Evolutionary conservation across 2,888 invertebrate species (phyloP), one percentile per base, ranked within the genome.

Genomic region (Chelonus formosanus): DNA sequence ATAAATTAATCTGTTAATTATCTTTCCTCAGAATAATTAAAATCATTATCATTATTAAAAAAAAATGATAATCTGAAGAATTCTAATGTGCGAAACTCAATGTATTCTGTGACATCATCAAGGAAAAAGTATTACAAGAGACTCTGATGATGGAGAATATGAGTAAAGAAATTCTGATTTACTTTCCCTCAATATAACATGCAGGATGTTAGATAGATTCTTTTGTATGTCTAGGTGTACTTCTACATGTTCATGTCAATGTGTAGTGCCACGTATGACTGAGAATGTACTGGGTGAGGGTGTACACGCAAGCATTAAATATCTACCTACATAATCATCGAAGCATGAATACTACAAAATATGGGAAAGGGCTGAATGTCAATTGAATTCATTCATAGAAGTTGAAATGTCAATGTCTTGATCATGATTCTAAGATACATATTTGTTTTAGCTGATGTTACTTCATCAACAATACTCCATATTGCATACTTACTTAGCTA

Each of bases 131-230:
- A 71, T 75, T 73, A 77, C 76, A 79, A 78, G 73, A 71, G 72
- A 72, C 71, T 73, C 68, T 66, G 71, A 40, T 65, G 62, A 53
- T 8, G 48, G 44, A 67, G 72, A 72, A 69, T 74, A 71, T 65
- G 68, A 61, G 65, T 71, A 68, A 76, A 80, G 80, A 81, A 60
- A 80, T 78, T 74, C 75, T 78, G 80, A 81, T 81, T 81, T 80
- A 79, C 80, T 81, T 81, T 80, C 80, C 75, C 80, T 74, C 69
- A 60, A 73, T 71, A 72, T 78, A 76, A 77, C 74, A 74, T 65
- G 71, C 72, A 73, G 74, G 73, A 72, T 75, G 74, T 71, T 53
- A 65, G 60, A 58, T 69, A 61, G 61, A 44, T 2, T 20, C 20
- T 20, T 2, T 20, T 20, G 20, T 20, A 20, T 20, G 20, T 20